Percentiles rank a stretch among this genome's conserved stretches.
Evolutionary conservation across 2,113 vertebrate species (phyloP).

Genomic region (Athene noctua): DNA sequence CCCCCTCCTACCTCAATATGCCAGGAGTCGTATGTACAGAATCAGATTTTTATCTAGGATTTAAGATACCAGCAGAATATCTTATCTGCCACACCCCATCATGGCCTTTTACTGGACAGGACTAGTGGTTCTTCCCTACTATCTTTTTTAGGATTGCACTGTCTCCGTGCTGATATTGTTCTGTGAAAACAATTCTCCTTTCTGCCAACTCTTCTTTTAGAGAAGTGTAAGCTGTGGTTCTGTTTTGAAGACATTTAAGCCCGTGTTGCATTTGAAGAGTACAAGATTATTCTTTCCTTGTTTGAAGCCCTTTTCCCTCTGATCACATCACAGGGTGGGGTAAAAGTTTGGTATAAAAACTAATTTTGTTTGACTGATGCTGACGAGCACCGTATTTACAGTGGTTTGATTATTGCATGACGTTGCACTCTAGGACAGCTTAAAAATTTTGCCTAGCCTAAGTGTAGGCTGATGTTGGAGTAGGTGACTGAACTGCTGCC

Average conservation of each 20-base stretch:
- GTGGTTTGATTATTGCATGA: not conserved
- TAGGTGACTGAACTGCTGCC: accelerated
- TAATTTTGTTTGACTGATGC: not conserved
- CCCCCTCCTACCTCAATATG: not conserved
- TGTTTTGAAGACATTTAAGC: not conserved
- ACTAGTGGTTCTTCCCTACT: not conserved
- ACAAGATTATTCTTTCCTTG: not conserved
- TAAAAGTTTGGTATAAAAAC: not conserved
- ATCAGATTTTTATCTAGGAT: not conserved
- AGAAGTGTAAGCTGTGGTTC: not conserved
- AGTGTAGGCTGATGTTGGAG: not conserved
- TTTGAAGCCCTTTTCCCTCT: not conserved
- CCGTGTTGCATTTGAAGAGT: not conserved
- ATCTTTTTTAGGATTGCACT: not conserved
- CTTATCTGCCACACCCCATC: not conserved
- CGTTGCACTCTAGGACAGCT: not conserved
- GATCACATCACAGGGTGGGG: not conserved
- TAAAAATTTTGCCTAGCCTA: not conserved
- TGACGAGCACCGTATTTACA: not conserved
- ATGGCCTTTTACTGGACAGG: not conserved
- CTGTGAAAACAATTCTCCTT: not conserved
- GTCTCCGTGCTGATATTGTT: not conserved
- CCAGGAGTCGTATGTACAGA: not conserved
- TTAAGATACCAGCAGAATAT: not conserved
- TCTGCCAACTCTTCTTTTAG: not conserved